Percentiles rank a stretch among this genome's conserved stretches.
Conservation (phyloP, 2,113 vertebrate genomes). For the Lates calcarifer region DNA sequence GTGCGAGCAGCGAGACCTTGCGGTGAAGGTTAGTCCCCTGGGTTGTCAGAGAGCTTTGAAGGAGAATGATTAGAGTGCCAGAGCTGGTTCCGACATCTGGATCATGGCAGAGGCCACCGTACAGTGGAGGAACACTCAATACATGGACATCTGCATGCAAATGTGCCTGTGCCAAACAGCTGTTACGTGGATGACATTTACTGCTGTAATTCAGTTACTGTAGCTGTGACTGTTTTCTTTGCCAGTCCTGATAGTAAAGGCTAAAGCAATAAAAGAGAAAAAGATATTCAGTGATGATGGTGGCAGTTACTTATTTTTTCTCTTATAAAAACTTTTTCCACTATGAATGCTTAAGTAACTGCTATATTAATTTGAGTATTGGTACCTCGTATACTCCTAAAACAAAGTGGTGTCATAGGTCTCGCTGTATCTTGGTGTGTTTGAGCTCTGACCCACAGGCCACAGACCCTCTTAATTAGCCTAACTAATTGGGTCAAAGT, state of each 20-base stretch:
- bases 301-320: not conserved
- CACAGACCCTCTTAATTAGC: conserved; percentile 77
- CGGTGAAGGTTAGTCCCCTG: conserved; percentile 62
- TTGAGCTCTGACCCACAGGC: conserved; percentile 71
- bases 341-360: conserved; percentile 1
- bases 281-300: conserved; percentile 4
- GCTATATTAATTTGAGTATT: not conserved
- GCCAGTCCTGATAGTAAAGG: conserved; percentile 39
- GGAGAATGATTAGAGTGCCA: conserved; percentile 52
- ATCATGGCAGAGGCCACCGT: conserved; percentile 30
- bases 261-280: conserved; percentile 17
- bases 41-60: conserved; percentile 67
- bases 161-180: conserved; percentile 67
- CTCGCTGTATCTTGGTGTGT: conserved; percentile 46
- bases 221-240: conserved; percentile 42
- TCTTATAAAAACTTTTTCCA: not conserved
- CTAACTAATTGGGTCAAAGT: conserved; percentile 79
- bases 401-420: conserved; percentile 47
- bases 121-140: conserved; percentile 32
- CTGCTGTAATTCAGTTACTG: conserved; percentile 58
- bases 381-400: not conserved
- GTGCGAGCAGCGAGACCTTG: conserved; percentile 41
- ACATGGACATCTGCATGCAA: conserved; percentile 65
- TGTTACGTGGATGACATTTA: conserved; percentile 68
- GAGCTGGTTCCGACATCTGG: conserved; percentile 73